Conservation (phyloP, 2,113 vertebrate species). For the Sterna hirundo region DNA sequence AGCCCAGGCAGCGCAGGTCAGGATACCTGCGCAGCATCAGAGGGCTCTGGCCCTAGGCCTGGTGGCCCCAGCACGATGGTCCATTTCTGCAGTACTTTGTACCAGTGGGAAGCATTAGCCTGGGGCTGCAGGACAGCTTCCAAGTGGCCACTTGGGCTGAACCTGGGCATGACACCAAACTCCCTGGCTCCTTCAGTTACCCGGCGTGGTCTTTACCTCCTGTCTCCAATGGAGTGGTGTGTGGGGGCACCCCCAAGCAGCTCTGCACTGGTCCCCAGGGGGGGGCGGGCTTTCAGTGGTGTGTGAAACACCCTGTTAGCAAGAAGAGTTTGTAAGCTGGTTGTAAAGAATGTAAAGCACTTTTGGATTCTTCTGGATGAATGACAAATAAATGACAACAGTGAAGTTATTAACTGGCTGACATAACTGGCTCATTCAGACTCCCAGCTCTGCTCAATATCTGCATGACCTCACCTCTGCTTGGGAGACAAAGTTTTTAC, state of each 20-base stretch:
- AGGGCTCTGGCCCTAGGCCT: too few species aligned
- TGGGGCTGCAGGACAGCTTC: not conserved
- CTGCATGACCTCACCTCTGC: slow-evolving; percentile 60
- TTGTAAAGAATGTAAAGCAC: slow-evolving; percentile 58
- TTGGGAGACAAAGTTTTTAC: slow-evolving; percentile 52
- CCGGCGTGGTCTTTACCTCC: accelerated
- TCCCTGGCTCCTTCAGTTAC: not conserved
- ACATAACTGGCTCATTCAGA: slow-evolving; percentile 58
- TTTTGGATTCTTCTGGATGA: slow-evolving; percentile 68
- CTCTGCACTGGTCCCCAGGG: not conserved
- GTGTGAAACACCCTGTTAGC: not conserved
- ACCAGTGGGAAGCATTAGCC: not conserved
- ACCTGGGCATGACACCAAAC: not conserved
- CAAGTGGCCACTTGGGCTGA: not conserved
- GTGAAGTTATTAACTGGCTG: slow-evolving; percentile 62
- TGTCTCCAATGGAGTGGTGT: accelerated
- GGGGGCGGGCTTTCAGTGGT: accelerated
- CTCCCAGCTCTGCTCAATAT: slow-evolving; percentile 34
- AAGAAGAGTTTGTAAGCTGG: slow-evolving; percentile 8
- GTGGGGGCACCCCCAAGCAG: accelerated
- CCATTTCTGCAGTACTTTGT: not conserved
- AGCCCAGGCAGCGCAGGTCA: not conserved
- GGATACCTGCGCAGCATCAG: not conserved
- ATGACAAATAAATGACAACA: slow-evolving; percentile 68
- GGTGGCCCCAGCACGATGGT: accelerated